Evolutionary conservation across 1,140 invertebrate species (phyloP).

Genomic region (Anastrepha obliqua): DNA sequence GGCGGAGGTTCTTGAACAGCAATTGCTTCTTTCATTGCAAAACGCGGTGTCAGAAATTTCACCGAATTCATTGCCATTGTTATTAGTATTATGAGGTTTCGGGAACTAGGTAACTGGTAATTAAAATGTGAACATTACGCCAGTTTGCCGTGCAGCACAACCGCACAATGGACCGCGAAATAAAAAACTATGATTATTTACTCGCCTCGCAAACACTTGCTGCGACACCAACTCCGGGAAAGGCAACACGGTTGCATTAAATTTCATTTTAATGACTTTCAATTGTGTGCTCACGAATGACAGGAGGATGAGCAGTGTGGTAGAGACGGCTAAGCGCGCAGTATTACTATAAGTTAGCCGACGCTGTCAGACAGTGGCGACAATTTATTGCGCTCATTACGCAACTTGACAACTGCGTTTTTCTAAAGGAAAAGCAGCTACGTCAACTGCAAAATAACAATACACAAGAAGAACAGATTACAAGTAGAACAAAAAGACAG

Average conservation of each 20-base stretch:
- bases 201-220: not conserved
- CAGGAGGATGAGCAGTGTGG: not conserved
- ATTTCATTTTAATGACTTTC: conserved; percentile 35
- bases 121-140: not conserved
- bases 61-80: not conserved
- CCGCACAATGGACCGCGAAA: not conserved
- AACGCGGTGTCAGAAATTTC: not conserved
- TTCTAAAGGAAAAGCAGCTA: not conserved
- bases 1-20: too few relatives aligned
- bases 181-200: too few relatives aligned
- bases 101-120: not conserved
- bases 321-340: not conserved
- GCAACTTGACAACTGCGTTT: not conserved
- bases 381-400: conserved; percentile 29
- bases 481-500: not conserved
- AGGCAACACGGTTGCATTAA: conserved; percentile 33
- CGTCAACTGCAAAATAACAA: not conserved
- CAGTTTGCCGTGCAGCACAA: not conserved
- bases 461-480: not conserved
- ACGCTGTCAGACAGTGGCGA: conserved; percentile 7
- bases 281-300: conserved; percentile 20
- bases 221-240: not conserved
- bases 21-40: not conserved
- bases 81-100: not conserved
- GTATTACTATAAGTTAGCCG: not conserved